Evolutionary conservation across 2,113 vertebrate genomes (phyloP).

Genomic region (Leuciscus idus): DNA sequence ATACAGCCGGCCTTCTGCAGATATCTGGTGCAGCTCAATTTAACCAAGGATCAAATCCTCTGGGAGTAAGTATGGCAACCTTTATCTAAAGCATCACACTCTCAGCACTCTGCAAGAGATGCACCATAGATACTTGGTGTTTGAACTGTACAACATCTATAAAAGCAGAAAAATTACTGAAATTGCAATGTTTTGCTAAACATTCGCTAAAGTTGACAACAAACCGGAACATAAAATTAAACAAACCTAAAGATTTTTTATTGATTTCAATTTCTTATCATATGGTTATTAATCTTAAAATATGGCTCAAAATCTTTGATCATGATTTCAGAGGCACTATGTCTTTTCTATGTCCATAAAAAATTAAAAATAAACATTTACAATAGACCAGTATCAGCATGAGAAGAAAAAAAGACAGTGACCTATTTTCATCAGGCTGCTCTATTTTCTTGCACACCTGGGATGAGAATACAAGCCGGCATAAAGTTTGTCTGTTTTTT

Average conservation of each 20-base stretch:
- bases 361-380: background rate
- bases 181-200: background rate
- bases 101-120: constrained; percentile 2
- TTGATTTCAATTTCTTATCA: background rate
- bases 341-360: background rate
- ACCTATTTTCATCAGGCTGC: constrained; percentile 43
- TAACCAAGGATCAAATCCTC: constrained; percentile 41
- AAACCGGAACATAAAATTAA: background rate
- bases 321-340: background rate
- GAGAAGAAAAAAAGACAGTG: background rate
- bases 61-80: constrained; percentile 12
- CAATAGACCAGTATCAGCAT: constrained; percentile 10
- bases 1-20: constrained; percentile 55
- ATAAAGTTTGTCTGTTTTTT: constrained; percentile 28
- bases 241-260: background rate
- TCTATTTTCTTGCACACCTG: constrained; percentile 42
- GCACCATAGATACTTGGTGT: background rate
- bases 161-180: background rate
- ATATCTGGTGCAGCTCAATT: constrained; percentile 36
- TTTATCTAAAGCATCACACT: constrained; percentile 24
- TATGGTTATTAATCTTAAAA: too few species aligned
- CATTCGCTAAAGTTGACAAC: background rate
- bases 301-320: background rate
- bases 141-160: background rate
- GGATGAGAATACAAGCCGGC: constrained; percentile 29